Base-by-base conservation (phyloP, 1,140 invertebrate species). In the Drosophila athabasca region DNA sequence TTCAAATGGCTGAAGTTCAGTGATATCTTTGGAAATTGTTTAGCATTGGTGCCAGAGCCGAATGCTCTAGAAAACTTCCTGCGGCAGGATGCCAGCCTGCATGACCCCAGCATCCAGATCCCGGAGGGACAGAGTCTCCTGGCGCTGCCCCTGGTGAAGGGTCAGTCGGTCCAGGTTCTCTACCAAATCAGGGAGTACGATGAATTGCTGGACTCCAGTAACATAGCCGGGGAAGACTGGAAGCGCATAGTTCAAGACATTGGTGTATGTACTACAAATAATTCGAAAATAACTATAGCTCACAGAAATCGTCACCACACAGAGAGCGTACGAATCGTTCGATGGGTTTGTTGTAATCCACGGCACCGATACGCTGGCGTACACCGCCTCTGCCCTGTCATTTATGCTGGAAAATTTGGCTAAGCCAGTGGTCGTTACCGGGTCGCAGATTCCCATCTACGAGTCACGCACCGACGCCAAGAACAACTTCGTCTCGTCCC, bases 261-360 rank as follows among this genome's bases (percentile, higher is more conserved):
- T 64, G 94, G 96, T 93, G 97, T 98, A 92, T 92, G 81, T 70
- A 70, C 49, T 44, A 1, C 11, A 13, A 39, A 13, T 35, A 4
- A 54, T 50, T 53, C 49, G 45, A 11, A 44, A 35, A 60, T 17
- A 48, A 8, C 51, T 57, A 13, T 69, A 54, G 62, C 57, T 93
- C 93, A 0, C 79, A 97, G 95, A 93, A 95, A 93, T 95, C 94
- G 35, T 13, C 5, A 39, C 13, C 0, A 0, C 35, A 35, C 11
- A 39, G 35, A 13, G 0, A 0, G 1, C 0, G 6, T 98, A 98
- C 79, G 94, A 96, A 76, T 92, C 94, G 45, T 99, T 95, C 85
- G 97, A 99, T 91, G 98, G 98, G 0, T 99, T 99, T 90, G 97
- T 99, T 0, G 94, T 99, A 2, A 94, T 99, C 0, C 98, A 99